Base-by-base conservation (phyloP, 35 echinoderm and acorn worm genomes). In the Strongylocentrotus purpuratus region DNA sequence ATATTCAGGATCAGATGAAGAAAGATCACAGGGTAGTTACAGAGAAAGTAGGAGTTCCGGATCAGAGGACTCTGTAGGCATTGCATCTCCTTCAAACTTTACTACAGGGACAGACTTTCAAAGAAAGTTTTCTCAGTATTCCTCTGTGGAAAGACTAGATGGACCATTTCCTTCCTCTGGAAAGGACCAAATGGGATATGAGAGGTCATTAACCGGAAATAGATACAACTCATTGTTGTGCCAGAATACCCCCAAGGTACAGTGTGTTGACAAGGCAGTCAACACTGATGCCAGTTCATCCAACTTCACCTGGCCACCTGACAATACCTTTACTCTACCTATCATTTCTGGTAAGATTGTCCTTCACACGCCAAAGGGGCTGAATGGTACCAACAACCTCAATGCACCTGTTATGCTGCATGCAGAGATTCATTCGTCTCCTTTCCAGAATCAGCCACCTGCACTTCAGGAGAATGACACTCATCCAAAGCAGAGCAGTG, bases 361-460 rank as follows among this genome's bases (percentile, higher is more conserved):
- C 13, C 91, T 93, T 25, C 91, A 93, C 31, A 58, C 91, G 13
- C 91, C 48, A 25, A 31, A 8, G 22, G 48, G 48, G 45, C 47
- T 31, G 17, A 93, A 32, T 58, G 91, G 91, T 93, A 48, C 45
- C 45, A 93, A 93, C 48, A 93, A 93, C 91, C 31, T 93, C 25
- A 93, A 93, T 58, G 91, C 91, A 31, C 91, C 91, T 46, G 91
- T 93, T 13, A 58, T 13, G 11, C 14, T 93, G 46, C 91, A 93
- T 58, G 91, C 91, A 50, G 91, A 93, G 28, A 93, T 93, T 4
- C 91, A 93, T 93, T 93, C 91, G 0, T 93, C 33, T 58, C 48
- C 91, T 15, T 41, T 41, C 33, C 45, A 41, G 31, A 35, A 31
- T 89, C 87, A 15, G 33, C 11, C 87, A 93, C 46, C 87, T 45